Conservation (phyloP, 2,797 vertebrate species). For the Coluber constrictor region DNA sequence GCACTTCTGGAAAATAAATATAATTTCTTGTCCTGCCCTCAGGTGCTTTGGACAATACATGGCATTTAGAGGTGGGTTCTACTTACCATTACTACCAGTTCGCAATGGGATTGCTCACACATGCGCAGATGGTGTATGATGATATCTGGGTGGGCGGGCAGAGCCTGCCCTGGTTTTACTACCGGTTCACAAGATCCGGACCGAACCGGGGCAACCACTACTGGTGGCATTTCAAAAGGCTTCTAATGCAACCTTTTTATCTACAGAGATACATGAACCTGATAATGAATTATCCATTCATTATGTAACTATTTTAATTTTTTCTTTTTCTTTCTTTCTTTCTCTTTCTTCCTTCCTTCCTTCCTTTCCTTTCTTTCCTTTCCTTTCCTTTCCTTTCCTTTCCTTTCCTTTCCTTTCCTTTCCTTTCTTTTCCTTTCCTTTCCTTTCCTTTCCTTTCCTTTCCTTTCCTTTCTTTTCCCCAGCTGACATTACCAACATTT, state of each 20-base stretch:
- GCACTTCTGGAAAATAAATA: neutral
- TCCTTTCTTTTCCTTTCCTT: slow-evolving; percentile 51
- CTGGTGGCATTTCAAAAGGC: neutral
- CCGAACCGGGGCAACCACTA: too few species aligned
- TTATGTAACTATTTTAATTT: fast-evolving
- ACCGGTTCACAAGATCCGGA: too few species aligned
- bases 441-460: slow-evolving; percentile 50
- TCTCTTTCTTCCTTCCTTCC: neutral
- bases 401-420: slow-evolving; percentile 62
- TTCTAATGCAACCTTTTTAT: neutral
- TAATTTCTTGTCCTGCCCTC: neutral
- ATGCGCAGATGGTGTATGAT: too few species aligned
- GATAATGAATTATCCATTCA: neutral
- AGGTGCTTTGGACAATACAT: neutral
- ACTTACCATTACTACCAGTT: too few species aligned
- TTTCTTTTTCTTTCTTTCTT: slow-evolving; percentile 56
- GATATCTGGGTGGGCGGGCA: too few species aligned
- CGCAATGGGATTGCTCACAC: too few species aligned
- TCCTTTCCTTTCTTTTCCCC: slow-evolving; percentile 60
- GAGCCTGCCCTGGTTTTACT: too few species aligned
- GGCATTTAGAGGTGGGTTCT: too few species aligned
- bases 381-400: too few species aligned
- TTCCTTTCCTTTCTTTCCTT: too few species aligned
- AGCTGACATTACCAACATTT: slow-evolving; percentile 93
- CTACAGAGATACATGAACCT: neutral